These are phyloP conservation scores for Lagocephalus sceleratus DNA, from an alignment of 2,797 vertebrate species.

Conservation along the genomic window DNA sequence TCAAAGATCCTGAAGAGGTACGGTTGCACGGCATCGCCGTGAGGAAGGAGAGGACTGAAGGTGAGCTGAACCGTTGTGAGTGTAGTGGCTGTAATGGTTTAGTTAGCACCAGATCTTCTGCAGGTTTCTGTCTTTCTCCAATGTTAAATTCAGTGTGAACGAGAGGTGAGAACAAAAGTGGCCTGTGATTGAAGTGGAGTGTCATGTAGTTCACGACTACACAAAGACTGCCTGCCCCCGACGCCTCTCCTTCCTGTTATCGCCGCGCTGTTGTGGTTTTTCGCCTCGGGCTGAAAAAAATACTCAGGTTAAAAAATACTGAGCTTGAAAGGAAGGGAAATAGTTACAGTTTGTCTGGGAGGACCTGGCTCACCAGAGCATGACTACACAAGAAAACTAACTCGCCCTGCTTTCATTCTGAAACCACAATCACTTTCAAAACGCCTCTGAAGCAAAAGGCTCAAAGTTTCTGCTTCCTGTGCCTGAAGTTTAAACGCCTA, in stretches of 20 bases:
- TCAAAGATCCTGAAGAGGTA: conserved; percentile 17
- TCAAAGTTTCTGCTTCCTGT: conserved; percentile 7
- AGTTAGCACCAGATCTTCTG: conserved; percentile 37
- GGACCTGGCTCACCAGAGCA: neutral
- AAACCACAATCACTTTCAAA: conserved; percentile 7
- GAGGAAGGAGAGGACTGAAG: neutral
- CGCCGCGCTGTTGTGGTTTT: conserved; percentile 5
- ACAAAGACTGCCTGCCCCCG: neutral
- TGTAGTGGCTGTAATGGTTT: conserved; percentile 41
- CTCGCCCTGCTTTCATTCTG: neutral
- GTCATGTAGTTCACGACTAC: neutral
- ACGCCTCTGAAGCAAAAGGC: conserved; percentile 34
- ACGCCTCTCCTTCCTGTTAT: conserved; percentile 29
- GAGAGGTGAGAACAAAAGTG: conserved; percentile 3
- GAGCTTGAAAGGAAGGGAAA: conserved; percentile 4
- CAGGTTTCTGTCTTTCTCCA: neutral
- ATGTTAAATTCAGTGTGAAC: conserved; percentile 2
- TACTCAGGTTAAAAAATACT: neutral
- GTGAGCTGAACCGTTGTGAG: neutral
- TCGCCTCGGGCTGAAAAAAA: conserved; percentile 7
- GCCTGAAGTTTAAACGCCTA: conserved; percentile 1
- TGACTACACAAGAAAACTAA: conserved; percentile 11
- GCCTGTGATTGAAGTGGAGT: neutral
- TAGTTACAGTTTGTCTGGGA: conserved; percentile 6
- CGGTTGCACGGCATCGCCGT: conserved; percentile 5